These are phyloP conservation scores for Aulostomus chinensis DNA, from an alignment of 2,797 vertebrate genomes.

Conservation along the genomic window DNA sequence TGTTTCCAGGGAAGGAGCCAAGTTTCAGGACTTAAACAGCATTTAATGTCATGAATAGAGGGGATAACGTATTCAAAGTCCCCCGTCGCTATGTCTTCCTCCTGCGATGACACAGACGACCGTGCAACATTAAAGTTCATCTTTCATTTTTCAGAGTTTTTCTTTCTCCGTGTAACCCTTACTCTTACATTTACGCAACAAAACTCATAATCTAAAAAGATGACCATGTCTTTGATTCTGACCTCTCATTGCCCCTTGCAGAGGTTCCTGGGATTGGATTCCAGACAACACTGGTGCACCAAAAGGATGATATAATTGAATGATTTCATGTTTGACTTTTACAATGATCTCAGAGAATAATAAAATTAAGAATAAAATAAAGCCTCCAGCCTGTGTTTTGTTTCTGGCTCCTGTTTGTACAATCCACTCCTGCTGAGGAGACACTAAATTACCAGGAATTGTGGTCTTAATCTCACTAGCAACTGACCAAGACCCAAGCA, in stretches of 20 bases:
- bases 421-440: too few relatives aligned
- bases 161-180: not conserved
- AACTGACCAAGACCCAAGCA: too few relatives aligned
- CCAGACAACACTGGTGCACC: constrained; percentile 15
- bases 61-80: constrained; percentile 12
- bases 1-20: constrained; percentile 10
- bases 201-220: not conserved
- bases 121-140: not conserved
- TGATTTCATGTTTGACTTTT: constrained; percentile 40
- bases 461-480: too few relatives aligned
- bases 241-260: constrained; percentile 3
- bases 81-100: not conserved
- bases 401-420: too few relatives aligned
- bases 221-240: not conserved
- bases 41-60: constrained; percentile 11
- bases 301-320: constrained; percentile 45
- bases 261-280: constrained; percentile 14
- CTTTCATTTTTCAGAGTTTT: constrained; percentile 13
- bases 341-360: constrained; percentile 48
- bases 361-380: too few relatives aligned
- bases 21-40: constrained; percentile 22
- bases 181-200: constrained; percentile 9
- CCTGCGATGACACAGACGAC: too few relatives aligned
- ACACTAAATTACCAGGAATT: too few relatives aligned
- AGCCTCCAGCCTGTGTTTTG: too few relatives aligned